Evolutionary conservation across 1,140 invertebrate genomes (phyloP).

Genomic region (Brachionus sp.): DNA sequence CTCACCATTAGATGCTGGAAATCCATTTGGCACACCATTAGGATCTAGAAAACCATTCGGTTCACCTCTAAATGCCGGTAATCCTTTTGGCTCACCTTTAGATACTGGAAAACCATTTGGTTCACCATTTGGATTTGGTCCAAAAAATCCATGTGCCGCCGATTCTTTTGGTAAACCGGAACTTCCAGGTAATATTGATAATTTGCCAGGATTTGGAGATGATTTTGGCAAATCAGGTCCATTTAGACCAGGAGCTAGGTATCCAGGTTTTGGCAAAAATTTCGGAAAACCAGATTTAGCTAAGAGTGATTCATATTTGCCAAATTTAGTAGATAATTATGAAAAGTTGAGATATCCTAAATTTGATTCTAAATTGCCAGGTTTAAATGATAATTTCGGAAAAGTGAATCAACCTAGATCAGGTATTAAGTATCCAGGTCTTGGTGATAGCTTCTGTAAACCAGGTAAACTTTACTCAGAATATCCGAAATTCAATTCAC

Average conservation of each 20-base stretch:
- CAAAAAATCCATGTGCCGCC: not conserved
- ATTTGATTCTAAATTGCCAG: not conserved
- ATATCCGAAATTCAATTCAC: too few relatives aligned
- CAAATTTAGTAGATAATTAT: not conserved
- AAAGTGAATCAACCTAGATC: not conserved
- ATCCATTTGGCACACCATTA: not conserved
- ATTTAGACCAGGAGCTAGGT: not conserved
- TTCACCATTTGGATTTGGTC: not conserved
- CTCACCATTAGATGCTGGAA: not conserved
- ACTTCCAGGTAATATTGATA: not conserved
- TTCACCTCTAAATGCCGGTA: too few relatives aligned
- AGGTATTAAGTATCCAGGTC: not conserved
- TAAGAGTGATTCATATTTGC: not conserved
- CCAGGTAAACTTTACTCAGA: too few relatives aligned
- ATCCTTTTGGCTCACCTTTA: not conserved
- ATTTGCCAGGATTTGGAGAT: slow-evolving; percentile 5
- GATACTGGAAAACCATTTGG: not conserved
- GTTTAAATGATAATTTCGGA: not conserved
- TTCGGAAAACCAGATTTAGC: not conserved
- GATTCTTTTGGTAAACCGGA: not conserved
- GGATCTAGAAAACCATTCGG: too few relatives aligned
- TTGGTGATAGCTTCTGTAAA: not conserved
- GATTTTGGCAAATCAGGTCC: not conserved
- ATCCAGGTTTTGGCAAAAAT: not conserved
- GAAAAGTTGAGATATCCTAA: not conserved